Conservation (phyloP, 2,888 invertebrate genomes). For the Drosophila nigritarsus region DNA sequence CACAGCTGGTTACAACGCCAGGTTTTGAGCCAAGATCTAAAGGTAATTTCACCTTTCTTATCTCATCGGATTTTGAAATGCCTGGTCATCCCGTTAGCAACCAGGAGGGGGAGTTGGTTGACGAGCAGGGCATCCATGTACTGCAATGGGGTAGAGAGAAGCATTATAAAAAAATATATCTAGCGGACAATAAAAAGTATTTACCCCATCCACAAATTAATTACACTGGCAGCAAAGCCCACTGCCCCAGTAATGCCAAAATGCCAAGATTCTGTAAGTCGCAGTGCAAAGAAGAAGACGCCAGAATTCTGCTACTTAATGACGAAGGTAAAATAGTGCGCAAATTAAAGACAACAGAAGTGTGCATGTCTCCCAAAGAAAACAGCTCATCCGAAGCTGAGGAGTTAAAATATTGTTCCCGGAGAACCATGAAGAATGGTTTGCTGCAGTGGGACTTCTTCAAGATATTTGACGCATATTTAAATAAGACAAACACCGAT, state of each 20-base stretch:
- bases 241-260: constrained; percentile 1
- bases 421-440: constrained; percentile 11
- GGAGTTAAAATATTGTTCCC: constrained; percentile 7
- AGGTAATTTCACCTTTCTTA: constrained; percentile 29
- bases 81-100: neutral
- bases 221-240: neutral
- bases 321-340: neutral
- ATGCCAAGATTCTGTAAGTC: neutral
- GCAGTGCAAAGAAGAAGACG: neutral
- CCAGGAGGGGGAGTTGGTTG: neutral
- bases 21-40: neutral
- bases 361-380: neutral
- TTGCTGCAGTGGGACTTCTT: constrained; percentile 41
- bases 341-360: neutral
- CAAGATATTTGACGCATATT: constrained; percentile 36
- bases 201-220: neutral
- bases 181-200: neutral
- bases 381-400: neutral
- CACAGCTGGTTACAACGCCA: neutral
- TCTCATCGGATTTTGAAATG: neutral
- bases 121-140: constrained; percentile 9
- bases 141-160: constrained; percentile 2
- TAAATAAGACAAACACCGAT: constrained; percentile 11
- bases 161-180: neutral
- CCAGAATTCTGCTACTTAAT: constrained; percentile 10